Percentiles rank a stretch among this genome's conserved stretches.
Conservation (phyloP, 1,140 invertebrate species). For the Aricia agestis region DNA sequence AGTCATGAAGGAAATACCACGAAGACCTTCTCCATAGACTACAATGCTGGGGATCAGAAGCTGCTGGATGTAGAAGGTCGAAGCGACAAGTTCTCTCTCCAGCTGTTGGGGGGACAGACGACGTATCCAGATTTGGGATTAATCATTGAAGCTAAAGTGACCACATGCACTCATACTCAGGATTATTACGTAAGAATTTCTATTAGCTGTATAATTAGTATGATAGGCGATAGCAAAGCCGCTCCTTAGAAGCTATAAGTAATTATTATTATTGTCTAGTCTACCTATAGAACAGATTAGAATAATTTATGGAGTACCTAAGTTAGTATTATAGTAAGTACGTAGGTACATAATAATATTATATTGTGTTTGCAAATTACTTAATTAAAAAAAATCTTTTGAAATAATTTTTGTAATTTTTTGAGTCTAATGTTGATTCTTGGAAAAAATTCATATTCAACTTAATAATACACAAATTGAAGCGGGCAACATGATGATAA, state of each 20-base stretch:
- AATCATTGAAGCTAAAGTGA: slow-evolving; percentile 39
- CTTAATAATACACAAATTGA: no score
- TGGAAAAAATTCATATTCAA: no score
- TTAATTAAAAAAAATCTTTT: no score
- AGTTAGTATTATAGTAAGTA: no score
- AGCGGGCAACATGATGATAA: no score
- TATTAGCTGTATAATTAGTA: not conserved
- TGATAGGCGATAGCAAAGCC: not conserved
- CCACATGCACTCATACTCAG: slow-evolving; percentile 37
- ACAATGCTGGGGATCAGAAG: slow-evolving; percentile 33
- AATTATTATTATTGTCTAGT: not conserved
- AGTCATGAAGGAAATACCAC: slow-evolving; percentile 24
- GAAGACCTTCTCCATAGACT: slow-evolving; percentile 41
- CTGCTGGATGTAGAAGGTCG: slow-evolving; percentile 34
- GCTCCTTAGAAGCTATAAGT: no score
- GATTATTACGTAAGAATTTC: slow-evolving; percentile 41
- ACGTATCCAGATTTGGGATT: slow-evolving; percentile 37
- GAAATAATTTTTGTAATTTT: no score
- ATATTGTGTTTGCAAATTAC: no score
- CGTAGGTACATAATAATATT: no score
- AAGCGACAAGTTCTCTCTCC: slow-evolving; percentile 34
- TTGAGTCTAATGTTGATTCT: no score
- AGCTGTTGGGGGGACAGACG: slow-evolving; percentile 34
- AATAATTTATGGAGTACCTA: no score
- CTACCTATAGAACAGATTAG: no score